phyloP scores from a whole-genome alignment of 1,140 invertebrate species.

The Plectrocnemia conspersa region DNA sequence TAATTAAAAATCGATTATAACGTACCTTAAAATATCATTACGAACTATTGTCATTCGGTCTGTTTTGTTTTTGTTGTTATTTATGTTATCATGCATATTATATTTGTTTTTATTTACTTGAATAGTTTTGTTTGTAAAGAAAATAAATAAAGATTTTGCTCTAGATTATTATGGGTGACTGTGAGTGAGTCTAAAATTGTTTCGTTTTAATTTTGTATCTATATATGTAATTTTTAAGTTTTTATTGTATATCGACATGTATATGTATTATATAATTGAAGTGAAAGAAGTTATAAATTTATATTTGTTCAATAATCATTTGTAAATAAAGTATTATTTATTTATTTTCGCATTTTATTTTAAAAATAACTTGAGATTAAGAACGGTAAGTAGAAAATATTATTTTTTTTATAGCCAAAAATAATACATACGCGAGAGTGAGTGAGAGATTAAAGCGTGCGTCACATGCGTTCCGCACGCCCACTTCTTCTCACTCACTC shows the following conservation, averaged over 20 bases:
- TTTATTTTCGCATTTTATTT: slow-evolving; percentile 14
- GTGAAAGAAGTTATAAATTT: slow-evolving; percentile 28
- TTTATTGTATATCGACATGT: slow-evolving; percentile 20
- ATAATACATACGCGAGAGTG: too few species aligned
- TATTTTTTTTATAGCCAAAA: background rate
- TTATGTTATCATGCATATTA: background rate
- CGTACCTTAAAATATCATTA: too few species aligned
- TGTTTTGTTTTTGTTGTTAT: slow-evolving; percentile 6
- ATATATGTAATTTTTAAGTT: slow-evolving; percentile 12
- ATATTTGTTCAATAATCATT: slow-evolving; percentile 32
- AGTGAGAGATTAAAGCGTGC: too few species aligned
- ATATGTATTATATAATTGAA: slow-evolving; percentile 15
- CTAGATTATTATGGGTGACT: background rate
- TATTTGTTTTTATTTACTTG: slow-evolving; percentile 2
- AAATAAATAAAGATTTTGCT: background rate
- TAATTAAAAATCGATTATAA: slow-evolving; percentile 9
- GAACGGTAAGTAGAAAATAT: background rate
- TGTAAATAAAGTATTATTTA: slow-evolving; percentile 32
- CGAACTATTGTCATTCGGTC: too few species aligned
- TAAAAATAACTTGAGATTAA: background rate
- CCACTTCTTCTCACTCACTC: too few species aligned
- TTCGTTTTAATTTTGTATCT: too few species aligned
- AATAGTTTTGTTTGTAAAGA: slow-evolving; percentile 1
- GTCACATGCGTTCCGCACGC: too few species aligned
- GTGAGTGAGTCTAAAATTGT: slow-evolving; percentile 15